A percentile compares a stretch with the other conserved stretches of the same genome.
Evolutionary conservation across 2,888 invertebrate genomes (phyloP).

Genomic region (Temnothorax unifasciatus): DNA sequence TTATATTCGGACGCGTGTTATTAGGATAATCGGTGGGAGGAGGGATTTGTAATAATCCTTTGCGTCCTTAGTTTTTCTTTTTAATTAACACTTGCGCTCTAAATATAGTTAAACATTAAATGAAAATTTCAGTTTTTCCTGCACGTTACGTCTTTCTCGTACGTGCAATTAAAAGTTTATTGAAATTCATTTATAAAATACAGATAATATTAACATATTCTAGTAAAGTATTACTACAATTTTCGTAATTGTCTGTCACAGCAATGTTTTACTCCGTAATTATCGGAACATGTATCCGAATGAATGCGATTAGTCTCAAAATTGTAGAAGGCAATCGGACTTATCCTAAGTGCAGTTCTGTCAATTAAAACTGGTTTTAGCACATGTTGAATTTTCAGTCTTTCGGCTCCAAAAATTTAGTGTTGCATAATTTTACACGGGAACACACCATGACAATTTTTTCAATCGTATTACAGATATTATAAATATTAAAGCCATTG

Average conservation of each 20-base stretch:
- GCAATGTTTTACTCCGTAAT: neutral
- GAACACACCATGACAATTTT: neutral
- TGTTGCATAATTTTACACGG: neutral
- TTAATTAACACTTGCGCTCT: neutral
- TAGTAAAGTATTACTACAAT: neutral
- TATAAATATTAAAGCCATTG: slow-evolving; percentile 18
- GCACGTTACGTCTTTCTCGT: neutral
- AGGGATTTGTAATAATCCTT: slow-evolving; percentile 27
- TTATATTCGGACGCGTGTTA: slow-evolving; percentile 41
- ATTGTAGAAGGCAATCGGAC: neutral
- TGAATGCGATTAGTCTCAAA: neutral
- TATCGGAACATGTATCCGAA: neutral
- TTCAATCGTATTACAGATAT: neutral
- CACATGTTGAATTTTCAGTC: neutral
- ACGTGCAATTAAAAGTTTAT: neutral
- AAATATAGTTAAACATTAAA: slow-evolving; percentile 29
- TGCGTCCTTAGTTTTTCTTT: slow-evolving; percentile 19
- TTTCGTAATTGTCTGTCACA: neutral
- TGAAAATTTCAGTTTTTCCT: neutral
- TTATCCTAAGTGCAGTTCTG: neutral
- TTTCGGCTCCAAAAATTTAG: neutral
- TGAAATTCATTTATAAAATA: neutral
- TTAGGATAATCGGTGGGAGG: slow-evolving; percentile 41
- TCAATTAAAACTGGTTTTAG: neutral
- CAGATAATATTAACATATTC: neutral